A percentile compares a stretch with the other conserved stretches of the same genome.
Conservation (phyloP, 2,797 vertebrate species). For the Pseudocheirus occidentalis region DNA sequence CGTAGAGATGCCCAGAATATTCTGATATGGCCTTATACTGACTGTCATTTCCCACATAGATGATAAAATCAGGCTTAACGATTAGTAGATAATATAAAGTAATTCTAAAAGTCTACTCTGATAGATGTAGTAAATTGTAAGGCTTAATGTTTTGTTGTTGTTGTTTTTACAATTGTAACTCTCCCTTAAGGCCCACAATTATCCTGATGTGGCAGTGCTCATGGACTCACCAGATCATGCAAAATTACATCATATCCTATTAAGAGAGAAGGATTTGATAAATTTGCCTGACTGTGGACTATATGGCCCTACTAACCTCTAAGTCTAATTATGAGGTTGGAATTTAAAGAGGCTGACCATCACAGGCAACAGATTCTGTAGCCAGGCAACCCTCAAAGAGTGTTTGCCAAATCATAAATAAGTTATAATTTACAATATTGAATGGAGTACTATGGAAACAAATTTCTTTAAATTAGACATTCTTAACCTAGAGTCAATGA, state of each 20-base stretch:
- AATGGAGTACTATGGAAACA: neutral
- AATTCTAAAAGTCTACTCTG: neutral
- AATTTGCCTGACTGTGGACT: neutral
- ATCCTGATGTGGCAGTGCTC: neutral
- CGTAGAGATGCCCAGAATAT: neutral
- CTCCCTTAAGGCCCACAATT: neutral
- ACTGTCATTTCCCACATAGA: neutral
- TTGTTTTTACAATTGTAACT: neutral
- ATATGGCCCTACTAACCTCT: neutral
- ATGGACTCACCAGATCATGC: neutral
- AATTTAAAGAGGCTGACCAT: neutral
- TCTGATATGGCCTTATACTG: neutral
- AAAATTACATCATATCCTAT: neutral
- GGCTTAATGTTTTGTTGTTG: neutral
- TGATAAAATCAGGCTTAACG: neutral
- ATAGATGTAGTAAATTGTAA: neutral
- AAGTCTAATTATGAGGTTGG: neutral
- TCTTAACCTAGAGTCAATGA: neutral
- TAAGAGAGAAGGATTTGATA: neutral
- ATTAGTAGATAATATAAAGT: neutral
- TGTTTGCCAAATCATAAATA: neutral
- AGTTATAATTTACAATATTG: neutral
- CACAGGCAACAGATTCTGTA: neutral
- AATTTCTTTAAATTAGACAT: neutral
- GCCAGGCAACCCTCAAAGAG: neutral